Base-by-base conservation (phyloP, 2,797 vertebrate species). In the Scarus forsteni region DNA sequence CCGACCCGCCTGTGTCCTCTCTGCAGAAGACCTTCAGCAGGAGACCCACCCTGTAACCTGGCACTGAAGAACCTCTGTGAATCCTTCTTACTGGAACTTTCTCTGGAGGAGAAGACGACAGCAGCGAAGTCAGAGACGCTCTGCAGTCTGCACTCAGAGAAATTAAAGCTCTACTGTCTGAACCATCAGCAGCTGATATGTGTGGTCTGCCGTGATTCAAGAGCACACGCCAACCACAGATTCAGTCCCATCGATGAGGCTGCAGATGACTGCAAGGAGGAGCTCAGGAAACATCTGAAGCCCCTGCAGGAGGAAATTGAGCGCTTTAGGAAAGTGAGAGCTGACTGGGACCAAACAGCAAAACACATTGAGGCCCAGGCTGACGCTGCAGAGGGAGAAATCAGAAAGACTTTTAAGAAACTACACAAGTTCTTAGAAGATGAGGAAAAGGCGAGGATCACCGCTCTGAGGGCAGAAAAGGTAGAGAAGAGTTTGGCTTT, bases 101-200 rank as follows among this genome's bases (percentile, higher is more conserved):
- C 35, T 16, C 8, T 64, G 10, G 7, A 39, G 12, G 42, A 68
- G n/a, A 50, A 14, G 12, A 4, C 8, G 18, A 6, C 18, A 38
- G 34, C 10, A 2, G 8, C 27, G 4, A 27, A 27, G 27, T 27
- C 71, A 0, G 66, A 49, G 13, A 35, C 3, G 36, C 4, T 71
- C 16, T 82, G 79, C 45, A 27, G 59, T 48, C 52, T 71, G 36
- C 79, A 85, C 59, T 46, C 45, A 39, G 73, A 85, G 62, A 77
- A 54, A 61, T 45, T 77, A 3, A 70, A 40, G 16, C 70, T 83
- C 45, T 77, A 67, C 70, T 77, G 81, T 53, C n/a, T 77, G 51
- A 43, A 80, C n/a, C 60, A 80, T 54, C 14, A 66, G 60, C 66
- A 75, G 56, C 74, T 50, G 7, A 63, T 66, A 34, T 84, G 81